These are phyloP conservation scores for Neogobius melanostomus DNA, from an alignment of 2,113 vertebrate genomes.

Conservation along the genomic window DNA sequence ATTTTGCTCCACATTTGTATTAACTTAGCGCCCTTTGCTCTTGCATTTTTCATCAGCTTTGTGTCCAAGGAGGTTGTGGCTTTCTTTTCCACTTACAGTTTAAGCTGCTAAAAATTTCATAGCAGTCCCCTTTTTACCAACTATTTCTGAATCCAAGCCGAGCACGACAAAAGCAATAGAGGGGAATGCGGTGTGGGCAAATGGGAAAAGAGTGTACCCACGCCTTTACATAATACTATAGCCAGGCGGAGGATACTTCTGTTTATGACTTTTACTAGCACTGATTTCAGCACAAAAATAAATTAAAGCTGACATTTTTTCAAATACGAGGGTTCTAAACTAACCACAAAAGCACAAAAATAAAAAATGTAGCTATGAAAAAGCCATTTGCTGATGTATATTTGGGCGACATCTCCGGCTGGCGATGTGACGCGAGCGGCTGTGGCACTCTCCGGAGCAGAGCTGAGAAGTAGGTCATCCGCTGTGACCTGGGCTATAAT, in stretches of 20 bases:
- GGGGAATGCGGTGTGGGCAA: constrained; percentile 5
- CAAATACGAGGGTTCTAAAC: no score
- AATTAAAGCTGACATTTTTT: no score
- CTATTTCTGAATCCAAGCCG: constrained; percentile 53
- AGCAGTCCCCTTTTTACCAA: constrained; percentile 21
- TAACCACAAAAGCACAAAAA: no score
- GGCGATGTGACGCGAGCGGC: constrained; percentile 79
- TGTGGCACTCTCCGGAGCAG: constrained; percentile 58
- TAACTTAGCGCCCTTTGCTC: constrained; percentile 7
- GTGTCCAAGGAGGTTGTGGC: constrained; percentile 35
- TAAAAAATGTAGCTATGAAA: neutral
- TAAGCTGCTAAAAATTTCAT: constrained; percentile 64
- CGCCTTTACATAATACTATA: constrained; percentile 10
- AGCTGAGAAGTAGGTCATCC: constrained; percentile 75
- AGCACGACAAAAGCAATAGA: constrained; percentile 7
- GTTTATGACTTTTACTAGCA: neutral
- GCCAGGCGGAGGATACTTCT: neutral
- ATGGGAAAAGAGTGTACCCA: constrained; percentile 10
- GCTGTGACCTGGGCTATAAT: constrained; percentile 70
- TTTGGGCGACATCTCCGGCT: constrained; percentile 54
- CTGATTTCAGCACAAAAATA: neutral
- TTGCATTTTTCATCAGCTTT: constrained; percentile 61
- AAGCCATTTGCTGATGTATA: constrained; percentile 51
- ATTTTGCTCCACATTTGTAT: constrained; percentile 20
- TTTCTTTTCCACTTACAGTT: constrained; percentile 50